These are phyloP conservation scores for Rhimphoctona megacephalus DNA, from an alignment of 2,888 invertebrate species.

Conservation along the genomic window DNA sequence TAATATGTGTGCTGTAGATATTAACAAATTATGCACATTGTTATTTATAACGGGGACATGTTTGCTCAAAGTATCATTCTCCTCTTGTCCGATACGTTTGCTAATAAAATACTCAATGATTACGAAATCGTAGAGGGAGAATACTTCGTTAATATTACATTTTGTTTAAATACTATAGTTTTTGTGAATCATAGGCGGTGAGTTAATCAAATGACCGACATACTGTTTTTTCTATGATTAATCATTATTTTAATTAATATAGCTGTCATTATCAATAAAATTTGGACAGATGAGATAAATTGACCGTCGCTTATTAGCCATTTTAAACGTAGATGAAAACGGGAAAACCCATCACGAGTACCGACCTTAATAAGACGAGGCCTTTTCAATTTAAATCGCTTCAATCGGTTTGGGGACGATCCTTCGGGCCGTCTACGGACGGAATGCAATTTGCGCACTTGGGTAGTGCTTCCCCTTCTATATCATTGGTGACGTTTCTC, in stretches of 20 bases:
- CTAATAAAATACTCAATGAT: neutral
- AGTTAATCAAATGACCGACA: neutral
- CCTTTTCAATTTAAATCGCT: conserved; percentile 70
- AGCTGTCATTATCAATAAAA: neutral
- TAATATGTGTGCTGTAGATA: conserved; percentile 40
- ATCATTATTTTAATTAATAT: no score
- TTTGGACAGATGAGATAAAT: neutral
- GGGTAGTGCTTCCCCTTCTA: conserved; percentile 61
- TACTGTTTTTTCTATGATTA: no score
- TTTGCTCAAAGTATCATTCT: conserved; percentile 77
- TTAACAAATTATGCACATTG: conserved; percentile 36
- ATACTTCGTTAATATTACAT: neutral
- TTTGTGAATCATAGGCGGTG: neutral
- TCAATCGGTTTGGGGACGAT: conserved; percentile 67
- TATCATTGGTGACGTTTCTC: conserved; percentile 55
- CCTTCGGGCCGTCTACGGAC: conserved; percentile 67
- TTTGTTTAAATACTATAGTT: neutral
- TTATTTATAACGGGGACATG: conserved; percentile 65
- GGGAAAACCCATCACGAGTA: conserved; percentile 35
- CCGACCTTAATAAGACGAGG: conserved; percentile 68
- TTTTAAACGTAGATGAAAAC: conserved; percentile 53
- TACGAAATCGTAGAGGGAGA: neutral
- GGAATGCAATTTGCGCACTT: conserved; percentile 75
- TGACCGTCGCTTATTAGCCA: conserved; percentile 26
- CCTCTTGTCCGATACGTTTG: conserved; percentile 41